A percentile compares a stretch with the other conserved stretches of the same genome.
Conservation (phyloP, 2,797 vertebrate species). For the Tenualosa thibaudeaui region DNA sequence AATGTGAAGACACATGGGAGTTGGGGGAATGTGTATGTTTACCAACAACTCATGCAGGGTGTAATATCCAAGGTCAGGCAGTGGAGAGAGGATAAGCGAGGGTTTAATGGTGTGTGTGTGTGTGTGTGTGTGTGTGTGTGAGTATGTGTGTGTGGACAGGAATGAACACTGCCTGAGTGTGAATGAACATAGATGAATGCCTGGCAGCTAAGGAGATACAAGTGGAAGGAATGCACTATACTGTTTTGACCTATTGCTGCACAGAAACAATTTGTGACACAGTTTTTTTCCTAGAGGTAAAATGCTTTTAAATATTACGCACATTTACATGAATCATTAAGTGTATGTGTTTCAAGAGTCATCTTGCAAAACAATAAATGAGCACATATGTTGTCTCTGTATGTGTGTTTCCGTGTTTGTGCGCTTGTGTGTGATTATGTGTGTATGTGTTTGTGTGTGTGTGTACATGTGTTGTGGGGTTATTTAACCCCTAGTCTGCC, state of each 20-base stretch:
- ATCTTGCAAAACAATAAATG: background rate
- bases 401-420: background rate
- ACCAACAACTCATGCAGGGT: background rate
- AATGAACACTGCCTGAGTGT: background rate
- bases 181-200: background rate
- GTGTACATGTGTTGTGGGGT: background rate
- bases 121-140: background rate
- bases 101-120: too few species aligned
- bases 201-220: background rate
- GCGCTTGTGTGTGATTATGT: background rate
- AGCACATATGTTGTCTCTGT: background rate
- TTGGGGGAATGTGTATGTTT: background rate
- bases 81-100: background rate
- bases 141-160: background rate
- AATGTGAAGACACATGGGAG: background rate
- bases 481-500: background rate
- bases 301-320: background rate
- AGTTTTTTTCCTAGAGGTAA: background rate
- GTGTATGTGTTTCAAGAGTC: background rate
- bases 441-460: background rate
- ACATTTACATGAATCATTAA: background rate
- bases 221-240: background rate
- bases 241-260: background rate
- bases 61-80: background rate
- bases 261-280: background rate